Percentiles rank a stretch among this genome's conserved stretches.
Conservation (phyloP, 2,888 invertebrate species). For the Brenthis daphne region DNA sequence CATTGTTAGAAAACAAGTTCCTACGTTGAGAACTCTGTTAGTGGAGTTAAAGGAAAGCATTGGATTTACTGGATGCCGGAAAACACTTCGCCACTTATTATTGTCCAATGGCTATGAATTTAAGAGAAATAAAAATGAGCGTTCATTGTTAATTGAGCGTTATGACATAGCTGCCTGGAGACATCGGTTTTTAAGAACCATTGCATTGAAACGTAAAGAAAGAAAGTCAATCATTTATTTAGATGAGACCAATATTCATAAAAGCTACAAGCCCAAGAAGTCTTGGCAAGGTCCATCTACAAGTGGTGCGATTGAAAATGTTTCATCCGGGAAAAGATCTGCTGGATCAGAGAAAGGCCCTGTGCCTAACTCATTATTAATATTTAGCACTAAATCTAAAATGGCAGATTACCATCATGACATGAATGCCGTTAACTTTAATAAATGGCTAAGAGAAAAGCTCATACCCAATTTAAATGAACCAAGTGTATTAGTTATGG, state of each 20-base stretch:
- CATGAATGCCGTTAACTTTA: slow-evolving; percentile 5
- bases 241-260: slow-evolving; percentile 43
- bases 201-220: slow-evolving; percentile 32
- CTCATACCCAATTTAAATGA: slow-evolving; percentile 18
- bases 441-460: slow-evolving; percentile 7
- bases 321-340: slow-evolving; percentile 18
- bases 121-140: slow-evolving; percentile 41
- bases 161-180: slow-evolving; percentile 43
- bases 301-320: slow-evolving; percentile 15
- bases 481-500: slow-evolving; percentile 10
- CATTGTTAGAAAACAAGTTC: slow-evolving; percentile 31
- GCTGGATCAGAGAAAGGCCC: slow-evolving; percentile 24
- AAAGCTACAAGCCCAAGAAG: slow-evolving; percentile 41
- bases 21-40: slow-evolving; percentile 29
- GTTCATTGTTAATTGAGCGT: slow-evolving; percentile 41
- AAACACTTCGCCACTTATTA: slow-evolving; percentile 23
- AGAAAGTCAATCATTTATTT: slow-evolving; percentile 41
- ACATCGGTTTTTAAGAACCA: slow-evolving; percentile 39
- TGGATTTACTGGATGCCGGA: slow-evolving; percentile 24
- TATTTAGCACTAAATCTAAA: slow-evolving; percentile 23
- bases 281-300: slow-evolving; percentile 20
- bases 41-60: slow-evolving; percentile 18
- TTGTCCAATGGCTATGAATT: slow-evolving; percentile 25
- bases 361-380: slow-evolving; percentile 22
- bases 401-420: slow-evolving; percentile 16